Conservation (phyloP, 2,888 invertebrate genomes). For the Harpalus rubripes region DNA sequence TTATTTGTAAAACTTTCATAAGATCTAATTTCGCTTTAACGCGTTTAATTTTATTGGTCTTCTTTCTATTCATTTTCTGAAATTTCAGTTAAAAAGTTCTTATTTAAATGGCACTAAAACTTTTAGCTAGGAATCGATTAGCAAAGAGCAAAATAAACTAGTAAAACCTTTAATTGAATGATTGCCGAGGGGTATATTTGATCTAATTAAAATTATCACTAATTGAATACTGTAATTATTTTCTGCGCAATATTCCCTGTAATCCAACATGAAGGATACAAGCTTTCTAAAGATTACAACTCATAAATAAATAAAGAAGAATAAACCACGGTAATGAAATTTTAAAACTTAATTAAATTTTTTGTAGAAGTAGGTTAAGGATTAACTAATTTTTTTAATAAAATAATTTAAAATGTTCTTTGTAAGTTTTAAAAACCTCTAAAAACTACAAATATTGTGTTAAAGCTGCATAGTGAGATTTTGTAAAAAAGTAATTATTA, state of each 20-base stretch:
- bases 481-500: too few species aligned
- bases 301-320: conserved; percentile 1
- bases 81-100: background rate
- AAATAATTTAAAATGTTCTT: too few species aligned
- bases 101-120: background rate
- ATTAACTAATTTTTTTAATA: too few species aligned
- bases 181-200: background rate
- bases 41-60: background rate
- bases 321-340: too few species aligned
- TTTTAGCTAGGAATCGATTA: background rate
- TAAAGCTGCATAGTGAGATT: too few species aligned
- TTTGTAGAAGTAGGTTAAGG: too few species aligned
- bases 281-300: background rate
- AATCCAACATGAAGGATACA: background rate
- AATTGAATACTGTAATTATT: conserved; percentile 27
- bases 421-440: too few species aligned
- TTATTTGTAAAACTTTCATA: too few species aligned
- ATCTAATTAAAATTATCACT: conserved; percentile 17
- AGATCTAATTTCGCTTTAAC: background rate
- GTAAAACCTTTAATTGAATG: background rate
- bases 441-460: too few species aligned
- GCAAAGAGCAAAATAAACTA: conserved; percentile 2
- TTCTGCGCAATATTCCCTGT: background rate
- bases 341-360: too few species aligned
- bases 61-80: background rate